Conservation (phyloP, 2,888 invertebrate species). For the Habrosyne pyritoides region DNA sequence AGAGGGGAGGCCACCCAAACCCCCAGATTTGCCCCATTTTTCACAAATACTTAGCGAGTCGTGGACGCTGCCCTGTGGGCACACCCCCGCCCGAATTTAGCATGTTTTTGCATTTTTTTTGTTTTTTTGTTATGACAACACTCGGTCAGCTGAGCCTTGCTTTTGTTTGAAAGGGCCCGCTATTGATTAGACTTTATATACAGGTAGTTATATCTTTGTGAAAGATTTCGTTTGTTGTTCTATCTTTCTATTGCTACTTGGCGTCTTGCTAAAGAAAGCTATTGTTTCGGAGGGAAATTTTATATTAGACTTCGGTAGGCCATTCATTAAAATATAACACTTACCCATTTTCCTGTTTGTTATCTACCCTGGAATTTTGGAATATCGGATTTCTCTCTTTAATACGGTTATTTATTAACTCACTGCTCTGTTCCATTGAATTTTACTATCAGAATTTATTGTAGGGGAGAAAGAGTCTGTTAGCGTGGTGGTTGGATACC, state of each 20-base stretch:
- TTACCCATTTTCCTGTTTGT: background rate
- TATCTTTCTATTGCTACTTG: slow-evolving; percentile 18
- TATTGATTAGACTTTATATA: slow-evolving; percentile 1
- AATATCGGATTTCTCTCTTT: slow-evolving; percentile 17
- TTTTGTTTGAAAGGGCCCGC: slow-evolving; percentile 15
- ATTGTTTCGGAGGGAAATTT: slow-evolving; percentile 29
- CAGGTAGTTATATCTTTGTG: slow-evolving; percentile 19
- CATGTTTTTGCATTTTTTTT: slow-evolving; percentile 59
- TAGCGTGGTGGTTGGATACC: too few species aligned
- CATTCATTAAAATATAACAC: slow-evolving; percentile 40
- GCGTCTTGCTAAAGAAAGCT: slow-evolving; percentile 5
- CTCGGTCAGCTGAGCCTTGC: slow-evolving; percentile 62
- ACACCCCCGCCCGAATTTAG: slow-evolving; percentile 50
- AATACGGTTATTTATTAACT: slow-evolving; percentile 32
- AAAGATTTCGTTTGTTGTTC: slow-evolving; percentile 29
- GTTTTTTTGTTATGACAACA: slow-evolving; percentile 65
- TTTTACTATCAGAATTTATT: background rate
- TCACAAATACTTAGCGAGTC: slow-evolving; percentile 62
- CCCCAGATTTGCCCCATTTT: slow-evolving; percentile 62
- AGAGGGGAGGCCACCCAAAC: slow-evolving; percentile 28
- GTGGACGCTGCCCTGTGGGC: slow-evolving; percentile 48
- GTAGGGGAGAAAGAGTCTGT: too few species aligned
- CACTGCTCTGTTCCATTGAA: slow-evolving; percentile 10
- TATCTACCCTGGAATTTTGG: background rate
- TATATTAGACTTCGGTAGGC: slow-evolving; percentile 29